phyloP scores from a whole-genome alignment of 1,140 invertebrate species.

The Drosophila dunni region DNA sequence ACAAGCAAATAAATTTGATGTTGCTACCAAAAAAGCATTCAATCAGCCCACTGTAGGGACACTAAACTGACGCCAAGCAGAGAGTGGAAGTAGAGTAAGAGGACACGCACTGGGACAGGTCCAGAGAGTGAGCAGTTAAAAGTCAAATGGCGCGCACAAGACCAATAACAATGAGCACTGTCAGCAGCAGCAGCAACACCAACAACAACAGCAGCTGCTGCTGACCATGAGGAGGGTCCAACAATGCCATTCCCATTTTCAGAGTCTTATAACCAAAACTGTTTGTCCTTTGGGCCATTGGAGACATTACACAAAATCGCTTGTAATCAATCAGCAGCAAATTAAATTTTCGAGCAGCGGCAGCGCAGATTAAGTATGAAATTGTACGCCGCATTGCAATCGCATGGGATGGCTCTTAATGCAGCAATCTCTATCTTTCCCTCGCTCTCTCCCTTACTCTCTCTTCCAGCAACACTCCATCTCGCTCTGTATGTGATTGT shows the following conservation, averaged over 20 bases:
- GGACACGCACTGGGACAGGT: not conserved
- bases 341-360: conserved; percentile 78
- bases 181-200: conserved; percentile 1
- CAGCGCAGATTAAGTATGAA: conserved; percentile 68
- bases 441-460: too few species aligned
- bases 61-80: conserved; percentile 1
- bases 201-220: conserved; percentile 16
- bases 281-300: conserved; percentile 35
- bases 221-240: conserved; percentile 35
- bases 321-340: conserved; percentile 79
- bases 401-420: conserved; percentile 2
- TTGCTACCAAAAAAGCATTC: conserved; percentile 56
- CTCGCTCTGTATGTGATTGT: conserved; percentile 11
- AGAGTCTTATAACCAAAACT: conserved; percentile 2
- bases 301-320: conserved; percentile 75
- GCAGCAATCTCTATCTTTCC: conserved; percentile 2
- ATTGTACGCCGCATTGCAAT: conserved; percentile 53
- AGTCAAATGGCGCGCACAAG: conserved; percentile 61
- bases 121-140: conserved; percentile 55
- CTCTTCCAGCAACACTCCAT: too few species aligned
- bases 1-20: conserved; percentile 62
- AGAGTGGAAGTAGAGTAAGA: too few species aligned
- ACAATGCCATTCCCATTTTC: conserved; percentile 10
- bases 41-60: conserved; percentile 52
- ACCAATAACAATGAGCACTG: conserved; percentile 52